Evolutionary conservation across 2,113 vertebrate genomes (phyloP).

Genomic region (Leptodactylus fuscus): DNA sequence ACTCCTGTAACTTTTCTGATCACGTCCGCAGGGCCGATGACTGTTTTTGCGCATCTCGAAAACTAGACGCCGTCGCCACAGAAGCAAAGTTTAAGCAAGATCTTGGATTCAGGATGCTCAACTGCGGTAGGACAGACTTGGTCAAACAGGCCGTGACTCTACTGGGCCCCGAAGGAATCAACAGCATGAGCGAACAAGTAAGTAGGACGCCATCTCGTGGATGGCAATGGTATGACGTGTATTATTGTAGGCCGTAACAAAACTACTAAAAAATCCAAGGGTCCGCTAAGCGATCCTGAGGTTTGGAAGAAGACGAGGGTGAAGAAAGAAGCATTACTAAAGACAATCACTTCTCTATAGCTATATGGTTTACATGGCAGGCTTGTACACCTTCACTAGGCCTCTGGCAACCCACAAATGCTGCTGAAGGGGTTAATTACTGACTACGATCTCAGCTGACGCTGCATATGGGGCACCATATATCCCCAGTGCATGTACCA

Average conservation of each 20-base stretch:
- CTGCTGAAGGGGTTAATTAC: too few relatives aligned
- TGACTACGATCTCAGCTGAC: too few relatives aligned
- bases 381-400: too few relatives aligned
- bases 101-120: conserved; percentile 98
- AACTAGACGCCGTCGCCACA: conserved; percentile 92
- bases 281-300: too few relatives aligned
- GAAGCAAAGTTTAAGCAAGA: conserved; percentile 98
- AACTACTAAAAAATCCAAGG: not conserved
- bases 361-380: too few relatives aligned
- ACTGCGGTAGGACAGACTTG: conserved; percentile 94
- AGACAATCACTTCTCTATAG: too few relatives aligned
- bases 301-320: too few relatives aligned
- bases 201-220: conserved; percentile 38
- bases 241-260: not conserved
- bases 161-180: conserved; percentile 93
- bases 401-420: too few relatives aligned
- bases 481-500: too few relatives aligned
- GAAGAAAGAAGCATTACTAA: too few relatives aligned
- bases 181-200: conserved; percentile 98
- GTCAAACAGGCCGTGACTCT: conserved; percentile 95
- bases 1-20: too few relatives aligned
- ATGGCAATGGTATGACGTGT: not conserved
- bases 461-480: too few relatives aligned
- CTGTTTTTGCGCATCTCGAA: conserved; percentile 95
- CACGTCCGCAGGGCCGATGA: conserved; percentile 87